A percentile compares a stretch with the other conserved stretches of the same genome.
These are phyloP conservation scores for Platorchestia sp. DNA, from an alignment of 1,140 invertebrate genomes.

Conservation along the genomic window DNA sequence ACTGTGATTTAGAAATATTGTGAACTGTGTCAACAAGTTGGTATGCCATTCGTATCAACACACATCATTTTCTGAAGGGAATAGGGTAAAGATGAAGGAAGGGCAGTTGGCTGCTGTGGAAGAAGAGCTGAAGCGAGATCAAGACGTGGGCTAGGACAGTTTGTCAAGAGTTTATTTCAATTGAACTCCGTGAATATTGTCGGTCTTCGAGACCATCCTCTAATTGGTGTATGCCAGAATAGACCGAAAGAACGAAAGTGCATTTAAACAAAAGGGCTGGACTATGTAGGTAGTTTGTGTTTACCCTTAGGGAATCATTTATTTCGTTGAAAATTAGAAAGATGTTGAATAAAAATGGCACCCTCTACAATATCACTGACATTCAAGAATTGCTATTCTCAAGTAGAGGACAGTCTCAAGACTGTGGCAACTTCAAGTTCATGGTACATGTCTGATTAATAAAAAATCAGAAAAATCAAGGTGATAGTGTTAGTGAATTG, in stretches of 20 bases:
- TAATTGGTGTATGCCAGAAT: background rate
- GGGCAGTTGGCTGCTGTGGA: constrained; percentile 50
- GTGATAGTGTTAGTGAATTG: background rate
- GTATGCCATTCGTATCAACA: background rate
- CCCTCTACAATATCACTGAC: background rate
- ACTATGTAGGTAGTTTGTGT: background rate
- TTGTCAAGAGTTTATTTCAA: constrained; percentile 10
- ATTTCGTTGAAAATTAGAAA: background rate
- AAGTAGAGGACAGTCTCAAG: background rate
- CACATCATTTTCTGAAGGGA: background rate
- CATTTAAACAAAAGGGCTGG: background rate
- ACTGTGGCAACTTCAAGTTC: background rate
- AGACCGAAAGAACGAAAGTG: background rate
- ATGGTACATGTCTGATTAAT: background rate
- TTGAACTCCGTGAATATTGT: background rate
- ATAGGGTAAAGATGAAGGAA: constrained; percentile 33
- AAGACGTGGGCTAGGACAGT: constrained; percentile 30
- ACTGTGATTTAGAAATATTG: background rate
- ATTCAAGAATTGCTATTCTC: background rate
- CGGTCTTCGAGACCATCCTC: background rate
- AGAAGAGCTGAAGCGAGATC: constrained; percentile 45
- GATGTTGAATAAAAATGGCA: background rate
- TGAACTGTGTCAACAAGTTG: background rate
- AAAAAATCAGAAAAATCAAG: background rate
- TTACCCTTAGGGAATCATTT: background rate